Evolutionary conservation across 2,113 vertebrate species (phyloP), one percentile per base, ranked within the genome.

Genomic region (Sinocyclocheilus anophthalmus): DNA sequence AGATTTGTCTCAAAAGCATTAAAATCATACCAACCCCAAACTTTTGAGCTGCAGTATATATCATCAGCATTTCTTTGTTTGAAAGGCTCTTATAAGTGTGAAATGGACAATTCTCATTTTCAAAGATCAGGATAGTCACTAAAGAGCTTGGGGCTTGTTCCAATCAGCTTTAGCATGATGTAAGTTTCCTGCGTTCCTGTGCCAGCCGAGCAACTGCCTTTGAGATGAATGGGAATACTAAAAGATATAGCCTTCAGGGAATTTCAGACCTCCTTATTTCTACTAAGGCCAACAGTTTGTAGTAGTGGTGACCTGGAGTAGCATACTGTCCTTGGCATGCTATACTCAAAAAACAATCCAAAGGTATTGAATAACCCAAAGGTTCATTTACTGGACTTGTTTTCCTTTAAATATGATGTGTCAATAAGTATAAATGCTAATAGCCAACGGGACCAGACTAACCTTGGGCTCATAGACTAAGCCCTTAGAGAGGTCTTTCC

Each of bases 351-450:
- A 48, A 67, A 42, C 79, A 26, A 42, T 80, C 79, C 59, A 67
- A 67, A 67, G 24, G 39, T 18, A 61, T 10, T 59, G 22, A 79
- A n/a, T n/a, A 81, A 30, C 79, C 39, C 59, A 50, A 82, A 69
- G 24, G 45, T 50, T 53, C 45, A 53, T 79, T 85, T 37, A 80
- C 30, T 73, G 77, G 37, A 57, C 24, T 59, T 81, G 37, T 77
- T 69, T 63, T 57, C 53, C 55, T 59, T n/a, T 81, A 30, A 73
- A 61, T 81, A 33, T 48, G 67, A 53, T 73, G 76, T 70, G 78
- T 81, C 55, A 76, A 87, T 80, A 86, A 89, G 85, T 75, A 88
- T 87, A 87, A 86, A 88, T 89, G 83, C 57, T 88, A 88, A 93
- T 87, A 81, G 73, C 30, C 14, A 42, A 69, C 20, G 0, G 9